These are phyloP conservation scores for Eupristina koningsbergeri DNA, from an alignment of 1,140 invertebrate species.

Conservation along the genomic window DNA sequence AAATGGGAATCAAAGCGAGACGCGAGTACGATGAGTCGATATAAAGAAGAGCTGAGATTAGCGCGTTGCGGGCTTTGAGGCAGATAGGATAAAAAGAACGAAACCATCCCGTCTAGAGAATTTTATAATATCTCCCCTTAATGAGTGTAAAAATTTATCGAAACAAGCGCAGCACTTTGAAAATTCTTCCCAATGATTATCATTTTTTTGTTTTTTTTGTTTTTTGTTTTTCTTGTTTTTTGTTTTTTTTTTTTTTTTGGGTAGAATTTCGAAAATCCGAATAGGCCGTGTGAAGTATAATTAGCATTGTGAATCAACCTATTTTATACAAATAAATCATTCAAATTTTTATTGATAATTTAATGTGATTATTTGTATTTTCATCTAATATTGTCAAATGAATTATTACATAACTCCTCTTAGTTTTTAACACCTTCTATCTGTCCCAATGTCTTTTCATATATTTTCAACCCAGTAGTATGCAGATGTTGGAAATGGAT, in stretches of 20 bases:
- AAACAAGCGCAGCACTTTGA: background rate
- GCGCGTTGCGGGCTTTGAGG: too few relatives aligned
- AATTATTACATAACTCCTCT: background rate
- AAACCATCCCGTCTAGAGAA: background rate
- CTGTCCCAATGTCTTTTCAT: background rate
- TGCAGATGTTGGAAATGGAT: background rate
- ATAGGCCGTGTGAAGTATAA: too few relatives aligned
- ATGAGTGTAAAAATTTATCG: background rate
- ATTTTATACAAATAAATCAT: too few relatives aligned
- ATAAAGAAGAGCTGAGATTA: background rate
- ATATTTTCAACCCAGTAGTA: background rate
- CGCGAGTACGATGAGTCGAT: background rate
- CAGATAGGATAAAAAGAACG: background rate
- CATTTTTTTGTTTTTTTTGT: background rate
- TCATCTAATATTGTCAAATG: too few relatives aligned
- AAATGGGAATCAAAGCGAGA: background rate
- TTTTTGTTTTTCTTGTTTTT: too few relatives aligned
- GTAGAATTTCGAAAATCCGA: too few relatives aligned
- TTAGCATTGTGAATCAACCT: too few relatives aligned
- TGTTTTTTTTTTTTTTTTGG: too few relatives aligned
- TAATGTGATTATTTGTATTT: too few relatives aligned
- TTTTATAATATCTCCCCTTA: background rate
- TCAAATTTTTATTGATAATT: too few relatives aligned
- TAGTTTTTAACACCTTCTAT: background rate
- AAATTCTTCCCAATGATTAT: background rate